Base-by-base conservation (phyloP, 2,113 vertebrate genomes). In the Motacilla alba region DNA sequence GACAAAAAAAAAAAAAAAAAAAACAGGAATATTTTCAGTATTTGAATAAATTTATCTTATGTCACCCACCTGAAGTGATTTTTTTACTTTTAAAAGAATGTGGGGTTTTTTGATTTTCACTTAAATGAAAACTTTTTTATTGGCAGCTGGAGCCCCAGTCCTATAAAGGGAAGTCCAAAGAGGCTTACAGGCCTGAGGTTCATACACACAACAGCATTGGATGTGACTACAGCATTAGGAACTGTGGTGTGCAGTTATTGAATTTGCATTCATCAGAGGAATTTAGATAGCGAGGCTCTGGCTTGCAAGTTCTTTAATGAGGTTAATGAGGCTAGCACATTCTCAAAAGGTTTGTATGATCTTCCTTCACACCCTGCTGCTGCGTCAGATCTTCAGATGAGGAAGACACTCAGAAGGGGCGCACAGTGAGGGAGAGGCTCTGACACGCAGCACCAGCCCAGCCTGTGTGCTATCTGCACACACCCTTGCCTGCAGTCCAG, bases 201-300 rank as follows among this genome's bases (percentile, higher is more conserved):
- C 15, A 41, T 8, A 14, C 8, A 28, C 15, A 39, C 11, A 13
- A 17, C 41, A 73, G 43, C 6, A 17, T 37, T 73, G 53, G 47
- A 69, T 83, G 43, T 77, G 37, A 80, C 49, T 53, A 56, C 62
- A 41, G 31, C 53, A 49, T 53, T 55, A 55, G 66, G 46, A 44
- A 10, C 26, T 8, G 3, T 35, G 46, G 21, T 26, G 35, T 37
- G 47, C 14, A 5, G n/a, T 74, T 90, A 47, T 37, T 49, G 47
- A 70, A 63, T 83, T 60, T 90, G 67, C 52, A 68, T 91, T 62
- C 52, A 50, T 87, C 75, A 80, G 84, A 94, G 77, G 47, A 80
- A 64, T 72, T 59, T 46, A 87, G 64, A 68, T 16, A 78, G 68
- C 1, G 20, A 95, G 35, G 52, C 73, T 2, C 1, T 39, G 73